phyloP scores from a whole-genome alignment of 2,888 invertebrate genomes.

The Nebria brevicollis region DNA sequence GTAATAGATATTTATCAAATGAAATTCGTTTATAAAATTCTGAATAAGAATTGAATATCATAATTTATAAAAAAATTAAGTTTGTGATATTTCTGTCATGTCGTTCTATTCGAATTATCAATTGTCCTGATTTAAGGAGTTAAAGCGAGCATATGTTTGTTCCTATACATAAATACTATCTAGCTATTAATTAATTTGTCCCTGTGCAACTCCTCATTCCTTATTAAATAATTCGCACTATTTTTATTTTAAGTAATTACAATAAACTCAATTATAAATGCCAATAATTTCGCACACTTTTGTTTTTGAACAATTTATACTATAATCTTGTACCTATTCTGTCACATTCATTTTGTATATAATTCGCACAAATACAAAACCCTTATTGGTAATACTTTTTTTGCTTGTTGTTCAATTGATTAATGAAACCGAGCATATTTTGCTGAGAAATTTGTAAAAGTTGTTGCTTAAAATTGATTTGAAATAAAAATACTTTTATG shows the following conservation, averaged over 20 bases:
- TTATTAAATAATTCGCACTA: too few species aligned
- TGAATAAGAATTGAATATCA: too few species aligned
- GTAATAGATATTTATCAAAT: too few species aligned
- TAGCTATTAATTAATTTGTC: too few species aligned
- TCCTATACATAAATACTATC: too few species aligned
- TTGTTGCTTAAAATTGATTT: slow-evolving; percentile 18
- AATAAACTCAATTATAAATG: slow-evolving; percentile 20
- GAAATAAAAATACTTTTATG: slow-evolving; percentile 11
- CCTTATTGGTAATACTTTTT: not conserved
- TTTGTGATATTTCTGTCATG: too few species aligned
- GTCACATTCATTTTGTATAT: slow-evolving; percentile 27
- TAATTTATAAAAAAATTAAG: too few species aligned
- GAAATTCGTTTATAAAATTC: too few species aligned
- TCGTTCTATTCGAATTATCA: too few species aligned
- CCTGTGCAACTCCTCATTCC: too few species aligned
- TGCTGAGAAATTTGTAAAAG: slow-evolving; percentile 35
- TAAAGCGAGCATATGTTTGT: too few species aligned
- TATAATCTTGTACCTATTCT: slow-evolving; percentile 8
- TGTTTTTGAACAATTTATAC: not conserved
- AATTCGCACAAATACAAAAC: slow-evolving; percentile 32
- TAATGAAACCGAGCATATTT: slow-evolving; percentile 9
- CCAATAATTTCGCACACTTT: slow-evolving; percentile 42
- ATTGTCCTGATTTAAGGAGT: too few species aligned
- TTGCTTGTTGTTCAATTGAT: slow-evolving; percentile 13
- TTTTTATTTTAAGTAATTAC: not conserved